These are phyloP conservation scores for Limnephilus marmoratus DNA, from an alignment of 2,888 invertebrate species.

Conservation along the genomic window DNA sequence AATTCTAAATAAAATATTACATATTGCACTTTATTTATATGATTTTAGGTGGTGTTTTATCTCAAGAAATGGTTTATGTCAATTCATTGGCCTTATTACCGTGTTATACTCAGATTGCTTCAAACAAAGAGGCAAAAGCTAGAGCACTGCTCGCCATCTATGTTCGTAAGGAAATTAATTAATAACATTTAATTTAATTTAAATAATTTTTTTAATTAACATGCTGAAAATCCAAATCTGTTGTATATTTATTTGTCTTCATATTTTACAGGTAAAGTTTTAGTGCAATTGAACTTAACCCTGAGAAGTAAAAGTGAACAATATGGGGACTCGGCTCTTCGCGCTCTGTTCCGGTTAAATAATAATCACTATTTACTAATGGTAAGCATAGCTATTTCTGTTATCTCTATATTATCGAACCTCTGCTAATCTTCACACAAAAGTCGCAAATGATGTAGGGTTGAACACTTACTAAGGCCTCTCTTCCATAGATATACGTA, in stretches of 20 bases:
- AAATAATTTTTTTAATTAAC: conserved; percentile 3
- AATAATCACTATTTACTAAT: conserved; percentile 96
- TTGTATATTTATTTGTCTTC: conserved; percentile 57
- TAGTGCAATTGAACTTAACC: conserved; percentile 93
- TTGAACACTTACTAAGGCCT: neutral
- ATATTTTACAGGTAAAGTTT: conserved; percentile 84
- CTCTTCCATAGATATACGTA: too few relatives aligned
- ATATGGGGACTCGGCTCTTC: conserved; percentile 90
- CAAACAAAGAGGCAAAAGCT: conserved; percentile 76
- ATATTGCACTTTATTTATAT: conserved; percentile 16
- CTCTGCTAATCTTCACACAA: neutral
- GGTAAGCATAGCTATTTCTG: conserved; percentile 68
- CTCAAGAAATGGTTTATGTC: conserved; percentile 78
- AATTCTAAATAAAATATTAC: neutral
- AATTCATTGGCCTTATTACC: conserved; percentile 74
- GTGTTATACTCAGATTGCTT: conserved; percentile 73
- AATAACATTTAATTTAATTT: neutral
- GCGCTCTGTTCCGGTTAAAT: conserved; percentile 94
- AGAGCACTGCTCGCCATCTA: conserved; percentile 86
- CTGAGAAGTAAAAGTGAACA: conserved; percentile 94
- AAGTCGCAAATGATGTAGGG: too few relatives aligned
- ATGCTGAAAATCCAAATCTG: neutral
- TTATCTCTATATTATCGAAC: neutral
- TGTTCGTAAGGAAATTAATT: conserved; percentile 81
- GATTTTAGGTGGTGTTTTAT: conserved; percentile 76